Evolutionary conservation across 2,888 invertebrate species (phyloP).

Genomic region (Eustalomyia histrio): DNA sequence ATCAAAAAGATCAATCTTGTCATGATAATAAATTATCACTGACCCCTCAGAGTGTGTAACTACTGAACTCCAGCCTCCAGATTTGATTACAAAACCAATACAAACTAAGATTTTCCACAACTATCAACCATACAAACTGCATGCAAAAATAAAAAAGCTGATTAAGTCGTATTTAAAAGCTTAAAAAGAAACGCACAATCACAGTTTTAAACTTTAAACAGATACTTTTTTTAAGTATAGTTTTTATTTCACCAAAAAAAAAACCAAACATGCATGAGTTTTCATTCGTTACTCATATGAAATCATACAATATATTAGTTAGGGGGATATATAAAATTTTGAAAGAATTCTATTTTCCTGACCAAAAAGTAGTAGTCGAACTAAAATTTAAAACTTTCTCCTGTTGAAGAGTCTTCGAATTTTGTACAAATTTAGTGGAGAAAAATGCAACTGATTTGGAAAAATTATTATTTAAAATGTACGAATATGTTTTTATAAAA

Average conservation of each 20-base stretch:
- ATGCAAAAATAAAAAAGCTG: slow-evolving; percentile 47
- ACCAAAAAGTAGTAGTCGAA: no score
- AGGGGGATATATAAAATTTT: neutral
- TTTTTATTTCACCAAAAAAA: slow-evolving; percentile 12
- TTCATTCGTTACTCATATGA: neutral
- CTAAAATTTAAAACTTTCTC: no score
- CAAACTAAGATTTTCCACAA: slow-evolving; percentile 46
- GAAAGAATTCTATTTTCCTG: no score
- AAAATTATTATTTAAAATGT: no score
- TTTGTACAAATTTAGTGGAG: no score
- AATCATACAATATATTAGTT: neutral
- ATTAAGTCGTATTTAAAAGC: slow-evolving; percentile 58
- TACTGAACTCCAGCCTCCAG: slow-evolving; percentile 41
- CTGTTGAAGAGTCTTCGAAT: no score
- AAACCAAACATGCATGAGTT: slow-evolving; percentile 16
- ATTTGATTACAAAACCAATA: slow-evolving; percentile 25
- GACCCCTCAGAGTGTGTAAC: slow-evolving; percentile 36
- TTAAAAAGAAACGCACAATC: slow-evolving; percentile 23
- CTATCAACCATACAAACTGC: slow-evolving; percentile 29
- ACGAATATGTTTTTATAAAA: no score
- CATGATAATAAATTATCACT: slow-evolving; percentile 8
- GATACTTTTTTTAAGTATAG: neutral
- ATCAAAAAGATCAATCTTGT: neutral
- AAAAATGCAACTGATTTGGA: no score
- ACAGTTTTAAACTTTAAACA: slow-evolving; percentile 18